Evolutionary conservation across 2,888 invertebrate species (phyloP).

Genomic region (Abrostola triplasia): DNA sequence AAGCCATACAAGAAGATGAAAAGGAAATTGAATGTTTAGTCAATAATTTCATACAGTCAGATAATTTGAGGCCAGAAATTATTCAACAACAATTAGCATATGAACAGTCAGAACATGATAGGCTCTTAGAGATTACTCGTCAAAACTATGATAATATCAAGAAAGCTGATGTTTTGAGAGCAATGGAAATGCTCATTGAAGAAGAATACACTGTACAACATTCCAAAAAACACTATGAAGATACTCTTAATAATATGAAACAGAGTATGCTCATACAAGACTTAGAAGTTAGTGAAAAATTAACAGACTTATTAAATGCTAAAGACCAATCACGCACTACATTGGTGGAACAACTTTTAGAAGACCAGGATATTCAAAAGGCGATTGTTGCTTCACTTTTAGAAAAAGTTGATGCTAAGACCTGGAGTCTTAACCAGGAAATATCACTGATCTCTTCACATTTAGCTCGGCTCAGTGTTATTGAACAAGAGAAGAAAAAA

Average conservation of each 20-base stretch:
- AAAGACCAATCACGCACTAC: constrained; percentile 89
- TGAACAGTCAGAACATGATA: constrained; percentile 91
- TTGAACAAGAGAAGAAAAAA: constrained; percentile 92
- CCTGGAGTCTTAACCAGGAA: constrained; percentile 93
- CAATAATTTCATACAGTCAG: constrained; percentile 89
- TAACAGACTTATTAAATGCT: constrained; percentile 88
- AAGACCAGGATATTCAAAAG: constrained; percentile 92
- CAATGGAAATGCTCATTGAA: constrained; percentile 91
- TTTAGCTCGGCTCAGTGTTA: constrained; percentile 91
- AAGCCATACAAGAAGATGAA: constrained; percentile 90
- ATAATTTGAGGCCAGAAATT: constrained; percentile 88
- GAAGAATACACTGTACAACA: constrained; percentile 90
- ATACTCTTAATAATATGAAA: constrained; percentile 90
- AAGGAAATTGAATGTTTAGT: constrained; percentile 90
- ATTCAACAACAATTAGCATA: constrained; percentile 90
- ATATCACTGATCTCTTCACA: constrained; percentile 92
- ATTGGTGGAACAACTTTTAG: constrained; percentile 89
- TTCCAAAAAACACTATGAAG: constrained; percentile 90
- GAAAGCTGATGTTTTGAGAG: constrained; percentile 91
- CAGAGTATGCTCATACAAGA: constrained; percentile 89
- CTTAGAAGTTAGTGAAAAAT: constrained; percentile 88
- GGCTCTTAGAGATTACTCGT: constrained; percentile 88
- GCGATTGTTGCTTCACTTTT: constrained; percentile 91
- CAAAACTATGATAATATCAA: constrained; percentile 89
- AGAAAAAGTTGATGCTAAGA: constrained; percentile 92